Conservation (phyloP, 2,797 vertebrate genomes). For the Pteropus rufus region DNA sequence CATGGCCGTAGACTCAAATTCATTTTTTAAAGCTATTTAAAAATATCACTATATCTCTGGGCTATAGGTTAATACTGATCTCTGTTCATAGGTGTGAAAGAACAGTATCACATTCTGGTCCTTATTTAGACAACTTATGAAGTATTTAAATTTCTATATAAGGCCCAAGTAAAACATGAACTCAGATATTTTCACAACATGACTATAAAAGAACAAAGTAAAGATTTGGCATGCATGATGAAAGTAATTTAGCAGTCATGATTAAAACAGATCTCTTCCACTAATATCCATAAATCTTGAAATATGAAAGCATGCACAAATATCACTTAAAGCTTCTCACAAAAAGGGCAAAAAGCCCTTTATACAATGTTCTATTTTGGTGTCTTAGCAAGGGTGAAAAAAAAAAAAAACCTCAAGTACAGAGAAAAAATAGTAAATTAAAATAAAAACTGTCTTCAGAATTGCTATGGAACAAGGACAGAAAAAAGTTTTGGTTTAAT, state of each 20-base stretch:
- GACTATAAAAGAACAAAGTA: slow-evolving; percentile 7
- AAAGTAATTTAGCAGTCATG: neutral
- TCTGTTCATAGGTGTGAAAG: neutral
- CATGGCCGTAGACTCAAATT: too few species aligned
- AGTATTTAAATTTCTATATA: neutral
- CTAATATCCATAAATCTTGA: neutral
- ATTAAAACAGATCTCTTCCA: slow-evolving; percentile 3
- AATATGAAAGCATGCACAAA: neutral
- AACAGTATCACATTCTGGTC: neutral
- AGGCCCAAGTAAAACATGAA: slow-evolving; percentile 42
- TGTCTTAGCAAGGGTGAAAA: neutral
- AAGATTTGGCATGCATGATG: neutral
- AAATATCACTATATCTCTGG: neutral
- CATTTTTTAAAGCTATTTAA: neutral
- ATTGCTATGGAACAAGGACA: neutral
- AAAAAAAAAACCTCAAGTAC: neutral
- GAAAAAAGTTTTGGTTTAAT: neutral
- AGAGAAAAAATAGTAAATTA: slow-evolving; percentile 43
- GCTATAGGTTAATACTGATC: neutral
- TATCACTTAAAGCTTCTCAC: slow-evolving; percentile 3
- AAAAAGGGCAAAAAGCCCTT: slow-evolving; percentile 4
- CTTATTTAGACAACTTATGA: slow-evolving; percentile 41
- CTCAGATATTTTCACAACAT: slow-evolving; percentile 15
- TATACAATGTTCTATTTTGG: neutral
- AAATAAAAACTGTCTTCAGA: slow-evolving; percentile 1